Conservation (phyloP, 2,797 vertebrate genomes). For the Thalassophryne amazonica region DNA sequence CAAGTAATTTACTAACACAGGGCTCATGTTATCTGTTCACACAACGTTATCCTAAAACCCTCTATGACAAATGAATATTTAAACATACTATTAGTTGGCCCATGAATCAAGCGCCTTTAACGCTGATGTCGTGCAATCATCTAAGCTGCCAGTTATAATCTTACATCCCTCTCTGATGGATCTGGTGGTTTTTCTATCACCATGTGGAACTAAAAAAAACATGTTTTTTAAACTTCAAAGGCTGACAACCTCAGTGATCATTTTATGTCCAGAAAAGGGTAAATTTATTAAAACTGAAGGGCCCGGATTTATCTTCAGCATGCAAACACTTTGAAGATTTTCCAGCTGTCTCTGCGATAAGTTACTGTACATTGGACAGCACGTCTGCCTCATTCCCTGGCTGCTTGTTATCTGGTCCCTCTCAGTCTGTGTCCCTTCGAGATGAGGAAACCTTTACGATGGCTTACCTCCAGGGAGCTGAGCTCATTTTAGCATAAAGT, state of each 20-base stretch:
- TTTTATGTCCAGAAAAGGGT: constrained; percentile 18
- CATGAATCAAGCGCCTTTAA: too few relatives aligned
- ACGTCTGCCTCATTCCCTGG: neutral
- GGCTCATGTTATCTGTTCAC: too few relatives aligned
- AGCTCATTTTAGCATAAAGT: neutral
- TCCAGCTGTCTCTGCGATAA: constrained; percentile 21
- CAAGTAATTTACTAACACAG: too few relatives aligned
- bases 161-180: neutral
- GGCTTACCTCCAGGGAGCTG: neutral
- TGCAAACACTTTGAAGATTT: constrained; percentile 16
- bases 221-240: neutral
- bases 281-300: constrained; percentile 11
- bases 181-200: neutral
- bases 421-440: neutral
- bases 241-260: constrained; percentile 14
- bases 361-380: constrained; percentile 7
- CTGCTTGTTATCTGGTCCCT: neutral
- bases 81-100: too few relatives aligned
- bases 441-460: constrained; percentile 1
- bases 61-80: too few relatives aligned
- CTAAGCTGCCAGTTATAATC: too few relatives aligned
- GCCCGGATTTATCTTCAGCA: constrained; percentile 25
- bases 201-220: neutral
- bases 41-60: too few relatives aligned
- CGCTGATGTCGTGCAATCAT: too few relatives aligned